These are phyloP conservation scores for Pseudococcus jackbeardsleyi DNA, from an alignment of 2,888 invertebrate genomes.

Conservation along the genomic window DNA sequence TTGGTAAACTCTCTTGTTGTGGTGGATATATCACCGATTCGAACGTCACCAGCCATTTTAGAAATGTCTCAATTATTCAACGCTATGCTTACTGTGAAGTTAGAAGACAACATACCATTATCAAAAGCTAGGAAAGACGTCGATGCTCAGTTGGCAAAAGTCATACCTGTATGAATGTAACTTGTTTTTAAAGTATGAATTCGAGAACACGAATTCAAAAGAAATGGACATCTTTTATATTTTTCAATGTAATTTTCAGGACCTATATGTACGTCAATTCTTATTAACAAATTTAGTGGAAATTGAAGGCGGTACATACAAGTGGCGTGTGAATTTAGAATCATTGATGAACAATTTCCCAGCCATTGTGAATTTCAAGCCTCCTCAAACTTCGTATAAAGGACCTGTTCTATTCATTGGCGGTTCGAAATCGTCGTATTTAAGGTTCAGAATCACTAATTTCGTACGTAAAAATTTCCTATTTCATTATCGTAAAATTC, in stretches of 20 bases:
- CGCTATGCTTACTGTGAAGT: conserved; percentile 76
- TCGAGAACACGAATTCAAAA: not conserved
- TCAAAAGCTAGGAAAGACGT: conserved; percentile 79
- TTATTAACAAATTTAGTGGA: conserved; percentile 88
- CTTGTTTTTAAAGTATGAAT: conserved; percentile 23
- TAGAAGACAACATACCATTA: conserved; percentile 77
- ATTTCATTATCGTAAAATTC: too few species aligned
- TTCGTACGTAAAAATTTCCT: too few species aligned
- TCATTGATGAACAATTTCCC: conserved; percentile 79
- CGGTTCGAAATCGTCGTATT: conserved; percentile 85
- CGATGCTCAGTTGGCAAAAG: conserved; percentile 74
- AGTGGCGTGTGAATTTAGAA: conserved; percentile 86
- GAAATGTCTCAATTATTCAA: conserved; percentile 78
- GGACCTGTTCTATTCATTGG: conserved; percentile 88
- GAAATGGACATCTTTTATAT: too few species aligned
- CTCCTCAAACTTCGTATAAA: conserved; percentile 72
- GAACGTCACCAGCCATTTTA: conserved; percentile 75
- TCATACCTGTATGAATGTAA: conserved; percentile 64
- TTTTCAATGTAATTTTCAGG: conserved; percentile 68
- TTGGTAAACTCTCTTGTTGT: conserved; percentile 77
- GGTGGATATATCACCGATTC: conserved; percentile 80
- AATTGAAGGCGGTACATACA: conserved; percentile 75
- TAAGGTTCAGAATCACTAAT: conserved; percentile 73
- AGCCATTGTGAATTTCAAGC: conserved; percentile 77
- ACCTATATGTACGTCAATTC: conserved; percentile 75